Percentiles rank a stretch among this genome's conserved stretches.
These are phyloP conservation scores for Spinus pinus DNA, from an alignment of 2,797 vertebrate genomes.

Conservation along the genomic window DNA sequence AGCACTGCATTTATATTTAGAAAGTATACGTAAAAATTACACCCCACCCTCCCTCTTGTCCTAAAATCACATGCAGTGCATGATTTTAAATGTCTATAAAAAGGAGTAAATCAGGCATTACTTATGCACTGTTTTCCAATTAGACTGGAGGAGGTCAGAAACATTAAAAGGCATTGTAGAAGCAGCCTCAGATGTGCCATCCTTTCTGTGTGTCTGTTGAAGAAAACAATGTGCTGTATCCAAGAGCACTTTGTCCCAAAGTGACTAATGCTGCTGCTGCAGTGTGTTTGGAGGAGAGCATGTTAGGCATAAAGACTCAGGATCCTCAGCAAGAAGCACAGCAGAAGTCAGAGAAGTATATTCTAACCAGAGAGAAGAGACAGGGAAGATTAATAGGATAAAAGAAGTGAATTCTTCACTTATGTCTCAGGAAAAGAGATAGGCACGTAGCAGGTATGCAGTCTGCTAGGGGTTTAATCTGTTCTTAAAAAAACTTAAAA, in stretches of 20 bases:
- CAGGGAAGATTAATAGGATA: slow-evolving; percentile 38
- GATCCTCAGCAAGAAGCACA: slow-evolving; percentile 16
- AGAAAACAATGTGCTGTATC: not conserved
- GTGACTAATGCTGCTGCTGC: slow-evolving; percentile 7
- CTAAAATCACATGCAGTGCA: not conserved
- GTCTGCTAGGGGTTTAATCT: not conserved
- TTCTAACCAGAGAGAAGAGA: slow-evolving; percentile 2
- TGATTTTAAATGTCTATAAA: not conserved
- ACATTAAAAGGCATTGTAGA: not conserved
- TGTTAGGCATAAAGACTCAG: slow-evolving; percentile 49
- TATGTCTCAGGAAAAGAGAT: not conserved
- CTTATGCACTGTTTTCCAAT: not conserved
- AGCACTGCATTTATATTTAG: not conserved
- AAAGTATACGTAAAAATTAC: not conserved
- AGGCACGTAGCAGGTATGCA: not conserved
- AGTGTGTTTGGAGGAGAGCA: slow-evolving; percentile 30
- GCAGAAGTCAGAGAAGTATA: slow-evolving; percentile 26
- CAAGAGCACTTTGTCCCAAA: slow-evolving; percentile 33
- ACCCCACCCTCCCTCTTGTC: not conserved
- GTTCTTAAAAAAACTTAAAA: not conserved
- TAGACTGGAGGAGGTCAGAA: not conserved
- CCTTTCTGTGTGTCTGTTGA: slow-evolving; percentile 23
- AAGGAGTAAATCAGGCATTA: not conserved
- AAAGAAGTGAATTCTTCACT: not conserved
- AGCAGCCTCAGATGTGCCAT: not conserved